Percentiles rank a stretch among this genome's conserved stretches.
These are phyloP conservation scores for Lochmaea capreae DNA, from an alignment of 2,888 invertebrate species.

Conservation along the genomic window DNA sequence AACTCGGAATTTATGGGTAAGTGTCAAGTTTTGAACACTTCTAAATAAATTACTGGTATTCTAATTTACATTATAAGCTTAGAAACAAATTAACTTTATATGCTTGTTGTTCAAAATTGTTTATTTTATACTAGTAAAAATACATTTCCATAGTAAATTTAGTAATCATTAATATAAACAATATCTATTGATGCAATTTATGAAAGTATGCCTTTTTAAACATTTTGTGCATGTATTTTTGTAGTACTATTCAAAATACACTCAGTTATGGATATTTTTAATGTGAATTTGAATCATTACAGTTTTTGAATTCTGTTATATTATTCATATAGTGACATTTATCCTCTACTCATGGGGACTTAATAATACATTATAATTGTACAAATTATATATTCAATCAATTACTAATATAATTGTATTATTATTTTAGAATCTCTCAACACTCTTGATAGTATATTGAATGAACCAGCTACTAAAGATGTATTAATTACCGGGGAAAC, in stretches of 20 bases:
- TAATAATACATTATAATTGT: no score
- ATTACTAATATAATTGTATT: background rate
- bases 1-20: constrained; percentile 56
- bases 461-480: constrained; percentile 36
- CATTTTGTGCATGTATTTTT: background rate
- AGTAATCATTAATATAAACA: no score
- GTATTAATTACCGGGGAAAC: constrained; percentile 17
- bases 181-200: no score
- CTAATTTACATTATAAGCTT: background rate
- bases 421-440: constrained; percentile 50
- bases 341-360: no score
- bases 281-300: background rate
- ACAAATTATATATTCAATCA: no score
- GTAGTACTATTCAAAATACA: background rate
- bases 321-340: no score
- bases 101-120: background rate
- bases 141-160: no score
- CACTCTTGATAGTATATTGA: constrained; percentile 50
- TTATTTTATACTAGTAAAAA: background rate
- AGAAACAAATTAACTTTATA: background rate
- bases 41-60: background rate
- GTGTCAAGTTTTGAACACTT: constrained; percentile 11
- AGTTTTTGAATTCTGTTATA: background rate
- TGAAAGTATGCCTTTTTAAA: no score
- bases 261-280: background rate